Percentiles rank a stretch among this genome's conserved stretches.
These are phyloP conservation scores for Epinotia bilunana DNA, from an alignment of 2,888 invertebrate genomes.

Conservation along the genomic window DNA sequence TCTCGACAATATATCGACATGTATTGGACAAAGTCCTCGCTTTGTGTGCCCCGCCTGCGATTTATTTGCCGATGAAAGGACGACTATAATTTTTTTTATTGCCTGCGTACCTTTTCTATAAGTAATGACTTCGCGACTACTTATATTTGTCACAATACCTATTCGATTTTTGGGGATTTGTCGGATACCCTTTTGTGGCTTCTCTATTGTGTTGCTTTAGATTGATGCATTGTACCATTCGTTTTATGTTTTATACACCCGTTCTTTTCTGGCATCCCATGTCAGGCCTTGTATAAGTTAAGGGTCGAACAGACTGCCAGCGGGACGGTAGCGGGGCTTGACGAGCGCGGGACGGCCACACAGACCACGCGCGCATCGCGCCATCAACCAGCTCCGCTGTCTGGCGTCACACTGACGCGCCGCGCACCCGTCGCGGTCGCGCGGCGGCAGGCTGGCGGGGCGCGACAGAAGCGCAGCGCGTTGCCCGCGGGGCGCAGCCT, in stretches of 20 bases:
- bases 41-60: conserved; percentile 59
- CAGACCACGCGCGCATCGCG: too few relatives aligned
- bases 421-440: too few relatives aligned
- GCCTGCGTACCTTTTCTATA: conserved; percentile 50
- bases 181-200: conserved; percentile 30
- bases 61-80: conserved; percentile 61
- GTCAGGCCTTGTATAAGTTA: background rate
- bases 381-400: too few relatives aligned
- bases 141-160: conserved; percentile 44
- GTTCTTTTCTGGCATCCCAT: background rate
- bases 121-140: conserved; percentile 47
- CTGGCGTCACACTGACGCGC: too few relatives aligned
- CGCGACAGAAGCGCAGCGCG: too few relatives aligned
- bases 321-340: too few relatives aligned
- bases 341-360: too few relatives aligned
- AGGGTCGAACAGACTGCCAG: too few relatives aligned
- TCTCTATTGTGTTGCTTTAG: conserved; percentile 36
- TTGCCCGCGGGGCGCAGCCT: too few relatives aligned
- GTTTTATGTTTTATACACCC: conserved; percentile 15
- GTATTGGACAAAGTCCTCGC: conserved; percentile 56
- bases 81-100: conserved; percentile 57
- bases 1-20: conserved; percentile 63
- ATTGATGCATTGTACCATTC: conserved; percentile 38
- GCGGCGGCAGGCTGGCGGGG: too few relatives aligned
- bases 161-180: conserved; percentile 42